Evolutionary conservation across 2,888 invertebrate species (phyloP).

Genomic region (Eilema sororculum): DNA sequence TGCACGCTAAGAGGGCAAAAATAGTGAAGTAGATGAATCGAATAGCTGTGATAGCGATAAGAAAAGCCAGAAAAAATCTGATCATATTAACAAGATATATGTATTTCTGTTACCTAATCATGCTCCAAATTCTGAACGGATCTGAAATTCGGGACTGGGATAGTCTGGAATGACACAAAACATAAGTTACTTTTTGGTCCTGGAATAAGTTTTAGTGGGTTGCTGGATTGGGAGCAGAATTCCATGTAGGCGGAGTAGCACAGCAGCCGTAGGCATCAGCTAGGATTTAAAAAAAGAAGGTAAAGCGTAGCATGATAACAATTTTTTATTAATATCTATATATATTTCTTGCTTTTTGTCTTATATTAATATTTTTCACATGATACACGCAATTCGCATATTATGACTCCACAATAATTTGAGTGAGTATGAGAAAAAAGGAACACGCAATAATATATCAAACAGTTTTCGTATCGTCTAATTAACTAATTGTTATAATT

Average conservation of each 20-base stretch:
- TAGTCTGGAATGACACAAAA: too few species aligned
- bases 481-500: not conserved
- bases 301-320: not conserved
- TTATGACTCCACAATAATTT: not conserved
- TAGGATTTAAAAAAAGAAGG: not conserved
- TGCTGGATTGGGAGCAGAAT: too few species aligned
- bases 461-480: not conserved
- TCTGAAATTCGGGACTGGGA: too few species aligned
- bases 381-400: slow-evolving; percentile 1
- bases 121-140: too few species aligned
- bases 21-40: not conserved
- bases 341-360: not conserved
- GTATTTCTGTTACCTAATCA: too few species aligned
- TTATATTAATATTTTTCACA: not conserved
- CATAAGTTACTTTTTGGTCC: too few species aligned
- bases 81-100: too few species aligned
- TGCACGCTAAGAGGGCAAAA: not conserved
- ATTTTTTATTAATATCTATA: not conserved
- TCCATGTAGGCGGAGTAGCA: not conserved
- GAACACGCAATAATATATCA: not conserved
- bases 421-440: not conserved
- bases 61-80: not conserved
- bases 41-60: not conserved
- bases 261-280: too few species aligned
- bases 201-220: too few species aligned